phyloP scores from a whole-genome alignment of 2,888 invertebrate species.

The Odiellus spinosus region DNA sequence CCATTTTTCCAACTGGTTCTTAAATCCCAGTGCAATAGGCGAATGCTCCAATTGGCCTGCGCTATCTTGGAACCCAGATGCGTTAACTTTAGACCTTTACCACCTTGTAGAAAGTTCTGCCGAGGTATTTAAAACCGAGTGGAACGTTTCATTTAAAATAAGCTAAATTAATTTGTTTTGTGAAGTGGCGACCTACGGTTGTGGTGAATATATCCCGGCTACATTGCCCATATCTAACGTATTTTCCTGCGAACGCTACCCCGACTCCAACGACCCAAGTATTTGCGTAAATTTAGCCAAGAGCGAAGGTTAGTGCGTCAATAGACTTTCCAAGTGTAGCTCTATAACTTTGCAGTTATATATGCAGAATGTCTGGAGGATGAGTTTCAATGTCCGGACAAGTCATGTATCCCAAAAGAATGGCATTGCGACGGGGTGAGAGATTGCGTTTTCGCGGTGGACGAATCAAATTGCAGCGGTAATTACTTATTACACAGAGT shows the following conservation, averaged over 20 bases:
- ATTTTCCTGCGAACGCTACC: conserved; percentile 45
- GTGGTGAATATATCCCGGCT: conserved; percentile 42
- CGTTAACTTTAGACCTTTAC: conserved; percentile 35
- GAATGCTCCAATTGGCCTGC: conserved; percentile 45
- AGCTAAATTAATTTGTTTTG: too few relatives aligned
- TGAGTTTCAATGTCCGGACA: conserved; percentile 20
- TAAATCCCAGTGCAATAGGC: conserved; percentile 44
- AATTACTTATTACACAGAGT: neutral
- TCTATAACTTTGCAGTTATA: too few relatives aligned
- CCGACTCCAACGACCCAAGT: conserved; percentile 36
- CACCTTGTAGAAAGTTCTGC: conserved; percentile 47
- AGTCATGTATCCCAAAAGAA: conserved; percentile 18
- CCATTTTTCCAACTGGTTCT: conserved; percentile 43
- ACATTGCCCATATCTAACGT: conserved; percentile 38
- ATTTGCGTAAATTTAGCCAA: conserved; percentile 40
- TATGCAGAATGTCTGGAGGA: conserved; percentile 3
- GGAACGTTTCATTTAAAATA: too few relatives aligned
- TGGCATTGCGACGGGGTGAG: conserved; percentile 31
- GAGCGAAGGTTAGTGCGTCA: conserved; percentile 24
- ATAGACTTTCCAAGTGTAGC: too few relatives aligned
- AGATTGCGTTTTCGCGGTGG: conserved; percentile 35
- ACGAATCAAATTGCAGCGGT: conserved; percentile 34
- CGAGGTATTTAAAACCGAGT: too few relatives aligned
- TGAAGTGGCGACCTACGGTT: conserved; percentile 44
- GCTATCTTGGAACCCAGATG: conserved; percentile 50